Evolutionary conservation across 2,888 invertebrate genomes (phyloP).

Genomic region (Andrena dorsata): DNA sequence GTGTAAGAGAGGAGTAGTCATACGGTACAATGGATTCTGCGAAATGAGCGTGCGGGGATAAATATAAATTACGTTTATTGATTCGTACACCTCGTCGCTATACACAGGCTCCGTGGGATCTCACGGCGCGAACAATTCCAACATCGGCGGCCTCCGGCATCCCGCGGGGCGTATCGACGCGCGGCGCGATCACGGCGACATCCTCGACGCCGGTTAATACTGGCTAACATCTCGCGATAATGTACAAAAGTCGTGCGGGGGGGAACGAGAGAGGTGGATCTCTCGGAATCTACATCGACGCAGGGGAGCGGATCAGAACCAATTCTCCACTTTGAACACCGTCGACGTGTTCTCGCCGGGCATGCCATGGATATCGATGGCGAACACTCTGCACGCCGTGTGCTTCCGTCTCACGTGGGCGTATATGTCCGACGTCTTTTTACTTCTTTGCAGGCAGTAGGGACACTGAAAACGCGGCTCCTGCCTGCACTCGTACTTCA

Average conservation of each 20-base stretch:
- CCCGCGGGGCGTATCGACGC: too few species aligned
- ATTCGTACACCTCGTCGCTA: background rate
- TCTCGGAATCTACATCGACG: background rate
- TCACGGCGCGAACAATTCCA: too few species aligned
- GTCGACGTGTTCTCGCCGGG: background rate
- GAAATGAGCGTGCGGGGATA: slow-evolving; percentile 4
- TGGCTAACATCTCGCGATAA: too few species aligned
- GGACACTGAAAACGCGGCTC: slow-evolving; percentile 80
- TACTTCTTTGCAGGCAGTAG: slow-evolving; percentile 78
- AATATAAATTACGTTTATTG: background rate
- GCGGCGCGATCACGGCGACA: too few species aligned
- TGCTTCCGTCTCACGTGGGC: slow-evolving; percentile 80
- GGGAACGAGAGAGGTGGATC: too few species aligned
- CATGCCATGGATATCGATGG: slow-evolving; percentile 71
- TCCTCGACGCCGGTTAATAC: too few species aligned
- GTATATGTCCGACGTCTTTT: slow-evolving; percentile 79
- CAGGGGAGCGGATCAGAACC: background rate
- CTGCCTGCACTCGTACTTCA: slow-evolving; percentile 78
- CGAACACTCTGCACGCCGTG: slow-evolving; percentile 73
- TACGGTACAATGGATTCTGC: background rate
- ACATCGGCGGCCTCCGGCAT: too few species aligned
- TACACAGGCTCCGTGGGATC: background rate
- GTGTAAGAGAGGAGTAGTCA: background rate
- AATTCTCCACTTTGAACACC: slow-evolving; percentile 16
- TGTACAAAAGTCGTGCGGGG: too few species aligned